Evolutionary conservation across 2,113 vertebrate species (phyloP), one percentile per base, ranked within the genome.

Genomic region (Oreochromis spilurus): DNA sequence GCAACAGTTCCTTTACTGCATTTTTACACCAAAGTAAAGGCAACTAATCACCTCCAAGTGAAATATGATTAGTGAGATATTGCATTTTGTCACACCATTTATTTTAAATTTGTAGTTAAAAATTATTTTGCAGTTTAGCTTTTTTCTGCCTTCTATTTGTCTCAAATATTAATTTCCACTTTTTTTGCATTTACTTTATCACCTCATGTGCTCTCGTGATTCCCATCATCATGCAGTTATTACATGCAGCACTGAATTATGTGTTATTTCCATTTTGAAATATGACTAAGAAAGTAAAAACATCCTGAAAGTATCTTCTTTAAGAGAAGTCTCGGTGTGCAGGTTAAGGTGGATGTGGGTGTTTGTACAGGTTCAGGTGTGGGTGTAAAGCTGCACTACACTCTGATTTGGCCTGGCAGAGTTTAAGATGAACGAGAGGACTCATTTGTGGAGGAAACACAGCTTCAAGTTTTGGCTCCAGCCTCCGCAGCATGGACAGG

Each of bases 281-380:
- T 50, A 57, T 29, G 16, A 43, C 5, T 38, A 8, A 60, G 26
- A 54, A 52, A 83, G 31, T n/a, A 34, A 72, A 86, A 88, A 62
- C 9, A 48, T 52, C 57, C n/a, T 80, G 17, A 50, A 52, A 70
- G n/a, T 13, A 21, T 43, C 8, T 80, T 87, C 36, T 16, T 58
- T 26, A 31, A 34, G 43, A 67, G 19, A 52, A 43, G 72, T 58
- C 54, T 81, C 19, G 2, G 3, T 65, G 53, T 54, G 31, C 53
- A 70, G 52, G 82, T 70, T 65, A 67, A 84, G 88, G 82, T 85
- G 79, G 72, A 40, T 11, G 93, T 92, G 91, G 87, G 92, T 54
- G 89, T 78, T 82, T 81, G 55, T 90, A 62, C 62, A 89, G 89
- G 88, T 94, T 82, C 84, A 16, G 10, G 85, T 5, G 91, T 88